Evolutionary conservation across 2,888 invertebrate species (phyloP), one percentile per base, ranked within the genome.

Genomic region (Quadroppia sp.): DNA sequence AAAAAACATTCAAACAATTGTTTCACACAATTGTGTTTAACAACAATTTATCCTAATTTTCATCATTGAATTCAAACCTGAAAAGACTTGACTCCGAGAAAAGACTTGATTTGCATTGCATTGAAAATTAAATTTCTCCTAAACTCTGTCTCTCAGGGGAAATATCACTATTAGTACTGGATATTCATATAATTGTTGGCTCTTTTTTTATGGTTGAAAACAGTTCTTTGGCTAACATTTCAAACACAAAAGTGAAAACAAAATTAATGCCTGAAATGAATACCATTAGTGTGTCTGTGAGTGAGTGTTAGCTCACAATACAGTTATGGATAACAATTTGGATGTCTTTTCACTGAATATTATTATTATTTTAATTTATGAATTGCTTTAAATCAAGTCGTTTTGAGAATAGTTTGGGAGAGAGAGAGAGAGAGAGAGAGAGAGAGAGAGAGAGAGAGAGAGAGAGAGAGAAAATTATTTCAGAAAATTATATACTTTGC

Each of bases 81-180:
- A 25, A n/a, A n/a, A n/a, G n/a, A 6, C 25, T 23, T 23, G 28
- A 6, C 36, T 53, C 53, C 9, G 23, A 36, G 20, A 25, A 56
- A 59, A 30, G 9, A 61, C 61, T 61, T 61, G 61, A 61, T 61
- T 61, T 61, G 61, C 61, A 61, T 61, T 61, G 61, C 32, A 15
- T 45, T 45, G 25, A 32, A 36, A 61, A 61, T 61, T 61, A 61
- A 61, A 61, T 32, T 32, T 53, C 1, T 25, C 32, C 9, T 30
- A 61, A 61, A 53, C 53, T 45, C 36, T 36, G 45, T 23, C 11
- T 36, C 61, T 61, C 61, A 17, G 20, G 61, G 61, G 61, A 61
- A 61, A 61, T 61, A 61, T n/a, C n/a, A 61, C 53, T 53, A 25
- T 25, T 23, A 53, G 53, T 23, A 53, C 25, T 11, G 53, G 7